phyloP scores from a whole-genome alignment of 2,113 vertebrate species.

The Sus scrofa region DNA sequence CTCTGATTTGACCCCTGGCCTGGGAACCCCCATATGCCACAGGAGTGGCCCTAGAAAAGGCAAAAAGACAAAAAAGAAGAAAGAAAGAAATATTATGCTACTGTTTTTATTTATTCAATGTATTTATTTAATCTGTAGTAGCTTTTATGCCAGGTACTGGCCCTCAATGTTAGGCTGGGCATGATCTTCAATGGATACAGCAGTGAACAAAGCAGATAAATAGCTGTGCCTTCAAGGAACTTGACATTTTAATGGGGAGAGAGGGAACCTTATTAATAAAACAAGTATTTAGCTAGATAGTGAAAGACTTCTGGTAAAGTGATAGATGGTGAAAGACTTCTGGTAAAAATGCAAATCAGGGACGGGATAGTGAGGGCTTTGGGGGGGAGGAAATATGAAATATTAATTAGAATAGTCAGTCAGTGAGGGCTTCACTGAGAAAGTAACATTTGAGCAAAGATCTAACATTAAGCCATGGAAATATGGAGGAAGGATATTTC shows the following conservation, averaged over 20 bases:
- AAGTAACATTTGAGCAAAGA: neutral
- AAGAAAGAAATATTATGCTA: neutral
- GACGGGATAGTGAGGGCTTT: neutral
- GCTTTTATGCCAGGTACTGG: neutral
- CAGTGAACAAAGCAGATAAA: neutral
- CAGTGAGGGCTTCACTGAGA: neutral
- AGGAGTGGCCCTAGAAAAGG: no score
- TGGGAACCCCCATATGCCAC: no score
- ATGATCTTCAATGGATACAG: neutral
- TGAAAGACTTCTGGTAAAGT: neutral
- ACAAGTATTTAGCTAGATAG: neutral
- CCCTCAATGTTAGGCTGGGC: neutral
- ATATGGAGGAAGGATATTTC: neutral
- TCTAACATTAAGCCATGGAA: neutral
- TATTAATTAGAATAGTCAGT: neutral
- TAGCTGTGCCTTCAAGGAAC: neutral
- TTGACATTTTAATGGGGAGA: neutral
- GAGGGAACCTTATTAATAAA: neutral
- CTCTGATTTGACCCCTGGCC: no score
- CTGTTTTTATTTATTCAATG: constrained; percentile 19
- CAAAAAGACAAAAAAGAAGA: no score
- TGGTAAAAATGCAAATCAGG: neutral
- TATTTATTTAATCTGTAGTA: constrained; percentile 35
- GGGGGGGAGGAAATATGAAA: neutral
- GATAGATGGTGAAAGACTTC: neutral